phyloP scores from a whole-genome alignment of 2,797 vertebrate genomes.

The Australoheros facetus region DNA sequence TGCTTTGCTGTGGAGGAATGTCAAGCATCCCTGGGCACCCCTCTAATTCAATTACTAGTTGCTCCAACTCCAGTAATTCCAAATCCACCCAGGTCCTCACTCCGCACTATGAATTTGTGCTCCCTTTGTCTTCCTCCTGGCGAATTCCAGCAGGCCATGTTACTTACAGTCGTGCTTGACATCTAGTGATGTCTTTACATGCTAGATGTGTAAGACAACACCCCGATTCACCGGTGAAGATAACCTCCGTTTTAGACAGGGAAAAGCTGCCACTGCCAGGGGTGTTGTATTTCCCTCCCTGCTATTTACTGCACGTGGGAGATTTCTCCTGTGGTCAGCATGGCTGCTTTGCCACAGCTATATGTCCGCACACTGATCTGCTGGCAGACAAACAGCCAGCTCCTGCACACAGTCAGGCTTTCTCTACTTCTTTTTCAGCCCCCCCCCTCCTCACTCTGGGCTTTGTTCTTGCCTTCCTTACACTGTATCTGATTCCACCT shows the following conservation, averaged over 20 bases:
- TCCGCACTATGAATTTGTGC: slow-evolving; percentile 17
- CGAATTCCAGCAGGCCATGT: slow-evolving; percentile 71
- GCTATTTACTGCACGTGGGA: slow-evolving; percentile 72
- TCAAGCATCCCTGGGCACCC: slow-evolving; percentile 69
- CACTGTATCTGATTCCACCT: slow-evolving; percentile 59
- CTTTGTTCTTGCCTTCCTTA: slow-evolving; percentile 52
- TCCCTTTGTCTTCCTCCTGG: slow-evolving; percentile 52
- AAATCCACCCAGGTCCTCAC: slow-evolving; percentile 56
- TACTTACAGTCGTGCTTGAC: slow-evolving; percentile 78
- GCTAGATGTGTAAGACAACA: slow-evolving; percentile 74
- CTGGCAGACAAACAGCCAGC: slow-evolving; percentile 51
- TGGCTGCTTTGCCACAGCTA: slow-evolving; percentile 41
- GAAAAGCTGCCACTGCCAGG: slow-evolving; percentile 63
- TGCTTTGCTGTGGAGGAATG: slow-evolving; percentile 65
- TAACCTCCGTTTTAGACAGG: slow-evolving; percentile 72
- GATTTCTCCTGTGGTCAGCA: slow-evolving; percentile 77
- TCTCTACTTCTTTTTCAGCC: slow-evolving; percentile 40
- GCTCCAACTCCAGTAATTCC: slow-evolving; percentile 61
- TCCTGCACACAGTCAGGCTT: slow-evolving; percentile 29
- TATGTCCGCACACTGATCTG: slow-evolving; percentile 52
- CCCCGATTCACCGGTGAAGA: slow-evolving; percentile 75
- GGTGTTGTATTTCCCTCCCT: slow-evolving; percentile 78
- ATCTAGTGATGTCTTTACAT: slow-evolving; percentile 81
- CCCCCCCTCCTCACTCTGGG: slow-evolving; percentile 18
- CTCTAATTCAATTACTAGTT: slow-evolving; percentile 66